These are phyloP conservation scores for Setophaga kirtlandii DNA, from an alignment of 2,113 vertebrate genomes.

Conservation along the genomic window DNA sequence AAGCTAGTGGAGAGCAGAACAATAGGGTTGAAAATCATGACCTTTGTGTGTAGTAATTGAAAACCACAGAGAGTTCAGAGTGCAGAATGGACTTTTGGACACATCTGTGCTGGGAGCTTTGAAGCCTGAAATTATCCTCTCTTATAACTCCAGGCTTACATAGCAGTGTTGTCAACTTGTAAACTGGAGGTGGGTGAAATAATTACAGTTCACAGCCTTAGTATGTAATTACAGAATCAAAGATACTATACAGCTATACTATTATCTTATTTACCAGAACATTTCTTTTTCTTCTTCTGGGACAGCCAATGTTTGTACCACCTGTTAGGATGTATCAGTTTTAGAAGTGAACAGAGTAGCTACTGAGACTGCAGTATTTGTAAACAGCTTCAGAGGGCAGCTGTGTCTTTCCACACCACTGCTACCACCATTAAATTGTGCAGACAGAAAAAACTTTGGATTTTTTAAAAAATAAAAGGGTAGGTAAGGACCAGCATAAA, in stretches of 20 bases:
- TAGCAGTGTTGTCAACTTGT: neutral
- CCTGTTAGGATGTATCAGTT: neutral
- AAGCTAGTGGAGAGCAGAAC: slow-evolving; percentile 8
- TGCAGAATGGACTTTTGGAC: slow-evolving; percentile 26
- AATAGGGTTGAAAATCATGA: neutral
- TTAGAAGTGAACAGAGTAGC: neutral
- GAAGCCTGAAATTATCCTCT: neutral
- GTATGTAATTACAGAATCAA: neutral
- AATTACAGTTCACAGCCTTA: neutral
- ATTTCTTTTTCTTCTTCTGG: neutral
- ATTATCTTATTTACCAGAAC: neutral
- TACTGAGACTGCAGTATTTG: neutral
- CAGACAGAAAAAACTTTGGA: neutral
- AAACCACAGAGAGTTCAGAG: slow-evolving; percentile 5
- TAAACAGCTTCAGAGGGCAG: neutral
- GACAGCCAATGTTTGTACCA: neutral
- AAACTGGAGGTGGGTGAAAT: neutral
- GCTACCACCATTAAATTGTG: neutral
- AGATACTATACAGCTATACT: neutral
- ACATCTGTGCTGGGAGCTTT: neutral
- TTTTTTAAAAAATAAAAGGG: accelerated
- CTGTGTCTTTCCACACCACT: neutral
- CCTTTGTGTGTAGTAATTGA: slow-evolving; percentile 25
- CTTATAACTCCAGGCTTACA: neutral
- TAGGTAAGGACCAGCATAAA: neutral